These are phyloP conservation scores for Ailuropoda melanoleuca DNA, from an alignment of 2,113 vertebrate genomes.

Conservation along the genomic window DNA sequence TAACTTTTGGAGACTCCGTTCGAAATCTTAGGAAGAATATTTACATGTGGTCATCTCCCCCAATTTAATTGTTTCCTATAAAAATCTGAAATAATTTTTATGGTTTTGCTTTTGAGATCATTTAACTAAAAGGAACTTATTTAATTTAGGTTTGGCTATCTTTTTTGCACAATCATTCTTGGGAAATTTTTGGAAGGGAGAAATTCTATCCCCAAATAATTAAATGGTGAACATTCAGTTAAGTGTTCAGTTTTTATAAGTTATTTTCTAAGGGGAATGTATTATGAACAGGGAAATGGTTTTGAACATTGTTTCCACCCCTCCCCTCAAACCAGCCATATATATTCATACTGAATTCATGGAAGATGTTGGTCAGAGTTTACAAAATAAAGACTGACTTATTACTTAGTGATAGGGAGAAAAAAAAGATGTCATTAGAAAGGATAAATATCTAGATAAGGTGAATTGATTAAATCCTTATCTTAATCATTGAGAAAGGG, in stretches of 20 bases:
- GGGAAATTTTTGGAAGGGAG: slow-evolving; percentile 1
- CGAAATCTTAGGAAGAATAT: not conserved
- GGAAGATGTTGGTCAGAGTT: slow-evolving; percentile 32
- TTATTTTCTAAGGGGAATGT: slow-evolving; percentile 41
- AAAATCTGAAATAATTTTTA: not conserved
- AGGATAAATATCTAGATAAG: not conserved
- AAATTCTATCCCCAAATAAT: not conserved
- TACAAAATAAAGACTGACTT: slow-evolving; percentile 58
- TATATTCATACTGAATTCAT: slow-evolving; percentile 32
- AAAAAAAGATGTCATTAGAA: not conserved
- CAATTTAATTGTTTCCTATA: not conserved
- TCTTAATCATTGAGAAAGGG: slow-evolving; percentile 39
- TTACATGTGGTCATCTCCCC: not conserved
- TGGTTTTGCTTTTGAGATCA: not conserved
- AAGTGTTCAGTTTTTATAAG: not conserved
- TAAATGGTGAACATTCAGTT: not conserved
- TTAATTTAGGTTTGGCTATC: not conserved
- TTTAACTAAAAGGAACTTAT: slow-evolving; percentile 14
- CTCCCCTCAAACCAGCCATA: not conserved
- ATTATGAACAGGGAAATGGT: not conserved
- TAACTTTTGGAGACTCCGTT: not conserved
- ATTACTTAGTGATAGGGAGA: not conserved
- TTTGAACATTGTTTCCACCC: not conserved
- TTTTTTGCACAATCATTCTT: not conserved
- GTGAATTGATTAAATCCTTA: slow-evolving; percentile 44